Conservation (phyloP, 1,140 invertebrate genomes). For the Ooceraea biroi region DNA sequence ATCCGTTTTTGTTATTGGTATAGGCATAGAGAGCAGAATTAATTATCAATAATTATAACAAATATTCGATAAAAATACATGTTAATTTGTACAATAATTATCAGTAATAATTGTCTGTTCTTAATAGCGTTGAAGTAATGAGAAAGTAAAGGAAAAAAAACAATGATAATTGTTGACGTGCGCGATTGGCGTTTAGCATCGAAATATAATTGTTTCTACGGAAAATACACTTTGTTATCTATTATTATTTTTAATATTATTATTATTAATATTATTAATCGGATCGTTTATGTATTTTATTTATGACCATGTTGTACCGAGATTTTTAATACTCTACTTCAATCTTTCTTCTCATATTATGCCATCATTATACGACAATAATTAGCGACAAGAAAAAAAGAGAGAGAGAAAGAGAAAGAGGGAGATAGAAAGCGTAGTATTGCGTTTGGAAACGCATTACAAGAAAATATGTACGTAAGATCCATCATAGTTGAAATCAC, state of each 20-base stretch:
- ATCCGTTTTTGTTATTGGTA: constrained; percentile 1
- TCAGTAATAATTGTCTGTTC: constrained; percentile 13
- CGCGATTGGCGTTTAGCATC: constrained; percentile 40
- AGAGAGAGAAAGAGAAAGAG: not conserved
- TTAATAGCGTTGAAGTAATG: constrained; percentile 40
- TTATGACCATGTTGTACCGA: constrained; percentile 56
- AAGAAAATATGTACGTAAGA: constrained; percentile 46
- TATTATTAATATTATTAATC: constrained; percentile 46
- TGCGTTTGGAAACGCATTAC: constrained; percentile 30
- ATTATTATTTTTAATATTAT: constrained; percentile 54
- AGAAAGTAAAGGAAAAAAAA: not conserved
- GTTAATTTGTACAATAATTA: constrained; percentile 35
- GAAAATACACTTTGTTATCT: constrained; percentile 47
- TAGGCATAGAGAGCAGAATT: not conserved
- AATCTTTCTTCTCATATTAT: constrained; percentile 55
- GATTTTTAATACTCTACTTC: constrained; percentile 53
- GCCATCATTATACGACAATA: constrained; percentile 25
- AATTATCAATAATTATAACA: not conserved
- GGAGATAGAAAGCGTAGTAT: constrained; percentile 27
- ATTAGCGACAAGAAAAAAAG: constrained; percentile 10
- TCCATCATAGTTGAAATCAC: constrained; percentile 46
- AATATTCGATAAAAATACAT: constrained; percentile 25
- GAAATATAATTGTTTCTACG: constrained; percentile 57
- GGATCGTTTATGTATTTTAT: constrained; percentile 58
- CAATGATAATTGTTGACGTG: constrained; percentile 42